Percentiles rank a stretch among this genome's conserved stretches.
Conservation (phyloP, 2,797 vertebrate genomes). For the Pseudocheirus occidentalis region DNA sequence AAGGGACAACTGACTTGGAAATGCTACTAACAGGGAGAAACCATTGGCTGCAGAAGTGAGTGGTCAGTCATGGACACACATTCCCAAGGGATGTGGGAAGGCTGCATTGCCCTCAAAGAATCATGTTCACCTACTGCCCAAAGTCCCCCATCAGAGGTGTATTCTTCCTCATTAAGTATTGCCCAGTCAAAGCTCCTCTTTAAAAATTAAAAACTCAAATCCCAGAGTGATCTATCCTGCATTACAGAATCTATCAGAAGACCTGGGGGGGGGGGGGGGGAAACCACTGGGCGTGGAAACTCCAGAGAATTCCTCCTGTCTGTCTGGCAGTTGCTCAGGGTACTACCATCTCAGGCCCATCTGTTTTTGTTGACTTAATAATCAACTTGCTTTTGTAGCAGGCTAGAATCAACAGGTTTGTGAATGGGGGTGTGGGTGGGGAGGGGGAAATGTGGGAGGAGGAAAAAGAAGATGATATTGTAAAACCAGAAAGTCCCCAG, state of each 20-base stretch:
- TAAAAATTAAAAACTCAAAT: background rate
- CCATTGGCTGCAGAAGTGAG: background rate
- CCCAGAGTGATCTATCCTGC: background rate
- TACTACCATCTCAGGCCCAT: background rate
- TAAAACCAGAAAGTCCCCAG: background rate
- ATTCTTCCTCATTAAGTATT: background rate
- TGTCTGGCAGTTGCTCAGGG: background rate
- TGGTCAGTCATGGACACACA: background rate
- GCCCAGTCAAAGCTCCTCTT: background rate
- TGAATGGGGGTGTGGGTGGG: background rate
- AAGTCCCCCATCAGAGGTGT: background rate
- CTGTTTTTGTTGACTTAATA: background rate
- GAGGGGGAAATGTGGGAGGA: background rate
- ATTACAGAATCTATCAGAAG: background rate
- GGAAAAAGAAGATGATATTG: background rate
- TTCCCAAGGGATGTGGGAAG: background rate
- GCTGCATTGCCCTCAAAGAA: background rate
- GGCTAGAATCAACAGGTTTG: background rate
- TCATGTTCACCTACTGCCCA: background rate
- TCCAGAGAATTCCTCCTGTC: background rate
- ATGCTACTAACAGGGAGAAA: background rate
- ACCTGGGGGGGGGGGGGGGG: background rate
- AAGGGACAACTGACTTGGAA: background rate
- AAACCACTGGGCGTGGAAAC: background rate
- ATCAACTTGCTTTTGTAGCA: background rate